phyloP scores from a whole-genome alignment of 2,113 vertebrate genomes.

The Propithecus coquereli region DNA sequence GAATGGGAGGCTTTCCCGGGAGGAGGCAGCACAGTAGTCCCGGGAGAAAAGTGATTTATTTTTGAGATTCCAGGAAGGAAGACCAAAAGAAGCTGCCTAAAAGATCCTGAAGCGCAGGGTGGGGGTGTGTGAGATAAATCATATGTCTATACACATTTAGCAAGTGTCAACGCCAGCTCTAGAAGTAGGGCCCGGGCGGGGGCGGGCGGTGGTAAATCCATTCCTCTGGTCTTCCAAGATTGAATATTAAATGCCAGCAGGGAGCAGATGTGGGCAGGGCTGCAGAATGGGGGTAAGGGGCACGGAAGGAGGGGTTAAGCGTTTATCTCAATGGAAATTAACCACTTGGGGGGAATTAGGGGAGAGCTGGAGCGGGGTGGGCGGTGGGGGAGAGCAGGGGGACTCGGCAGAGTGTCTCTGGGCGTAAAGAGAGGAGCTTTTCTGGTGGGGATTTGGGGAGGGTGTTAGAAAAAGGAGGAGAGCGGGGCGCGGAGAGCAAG shows the following conservation, averaged over 20 bases:
- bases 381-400: neutral
- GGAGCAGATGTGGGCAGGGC: constrained; percentile 40
- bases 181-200: neutral
- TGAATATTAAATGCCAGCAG: constrained; percentile 60
- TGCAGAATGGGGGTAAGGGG: neutral
- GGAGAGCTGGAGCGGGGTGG: neutral
- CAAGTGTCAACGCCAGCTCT: neutral
- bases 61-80: constrained; percentile 61
- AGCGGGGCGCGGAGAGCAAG: neutral
- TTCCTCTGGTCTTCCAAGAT: constrained; percentile 52
- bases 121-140: neutral
- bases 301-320: neutral
- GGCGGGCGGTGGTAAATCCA: neutral
- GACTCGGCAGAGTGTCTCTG: neutral
- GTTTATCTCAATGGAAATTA: constrained; percentile 45
- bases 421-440: neutral
- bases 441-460: neutral
- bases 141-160: neutral
- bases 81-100: constrained; percentile 6
- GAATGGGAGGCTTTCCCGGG: constrained; percentile 15
- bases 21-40: constrained; percentile 15
- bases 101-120: neutral
- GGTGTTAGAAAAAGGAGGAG: neutral
- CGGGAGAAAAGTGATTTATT: constrained; percentile 66
- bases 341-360: constrained; percentile 10